Conservation (phyloP, 2,797 vertebrate genomes). For the Crypturellus tataupa region DNA sequence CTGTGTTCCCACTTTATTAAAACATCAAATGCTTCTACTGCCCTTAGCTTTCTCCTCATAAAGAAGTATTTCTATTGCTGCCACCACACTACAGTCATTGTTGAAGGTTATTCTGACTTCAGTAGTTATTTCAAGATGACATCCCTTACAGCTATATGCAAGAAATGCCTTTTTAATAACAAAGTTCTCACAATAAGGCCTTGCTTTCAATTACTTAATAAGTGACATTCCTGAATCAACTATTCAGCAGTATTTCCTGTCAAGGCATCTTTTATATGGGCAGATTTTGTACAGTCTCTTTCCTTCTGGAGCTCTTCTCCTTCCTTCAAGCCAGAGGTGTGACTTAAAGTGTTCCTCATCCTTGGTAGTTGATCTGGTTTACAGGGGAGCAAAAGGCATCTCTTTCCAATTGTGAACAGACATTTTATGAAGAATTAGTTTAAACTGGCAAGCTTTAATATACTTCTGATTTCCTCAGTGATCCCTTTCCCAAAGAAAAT, state of each 20-base stretch:
- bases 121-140: not conserved
- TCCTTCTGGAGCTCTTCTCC: not conserved
- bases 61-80: not conserved
- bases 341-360: not conserved
- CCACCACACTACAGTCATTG: accelerated
- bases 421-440: accelerated
- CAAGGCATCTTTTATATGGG: not conserved
- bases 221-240: not conserved
- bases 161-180: not conserved
- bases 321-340: not conserved
- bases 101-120: not conserved
- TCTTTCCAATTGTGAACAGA: not conserved
- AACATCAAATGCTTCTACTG: not conserved
- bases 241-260: not conserved
- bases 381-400: not conserved
- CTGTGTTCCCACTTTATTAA: not conserved
- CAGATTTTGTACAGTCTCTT: not conserved
- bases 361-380: not conserved
- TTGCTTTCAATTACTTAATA: not conserved
- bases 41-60: not conserved
- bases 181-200: not conserved
- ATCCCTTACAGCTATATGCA: not conserved
- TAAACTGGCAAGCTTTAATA: accelerated
- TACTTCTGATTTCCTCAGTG: not conserved
- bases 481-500: not conserved